Conservation (phyloP, 1,140 invertebrate species). For the Aphelinus atriplicis region DNA sequence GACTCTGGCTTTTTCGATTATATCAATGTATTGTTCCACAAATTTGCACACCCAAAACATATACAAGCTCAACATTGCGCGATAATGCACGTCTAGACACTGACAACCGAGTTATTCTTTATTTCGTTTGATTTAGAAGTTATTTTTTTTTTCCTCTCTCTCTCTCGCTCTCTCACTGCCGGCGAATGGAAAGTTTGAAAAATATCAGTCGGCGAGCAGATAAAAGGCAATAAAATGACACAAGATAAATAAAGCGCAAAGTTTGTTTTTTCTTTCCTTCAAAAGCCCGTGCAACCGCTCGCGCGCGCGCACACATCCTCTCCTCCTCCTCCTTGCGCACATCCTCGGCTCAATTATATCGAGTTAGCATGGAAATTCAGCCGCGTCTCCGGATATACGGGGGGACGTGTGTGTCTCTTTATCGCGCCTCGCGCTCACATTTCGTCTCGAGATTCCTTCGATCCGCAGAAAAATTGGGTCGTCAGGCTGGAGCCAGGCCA, state of each 20-base stretch:
- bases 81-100: conserved; percentile 13
- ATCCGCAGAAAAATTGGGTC: conserved; percentile 60
- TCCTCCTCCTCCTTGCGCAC: too few species aligned
- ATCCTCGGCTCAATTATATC: too few species aligned
- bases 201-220: conserved; percentile 36
- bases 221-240: conserved; percentile 36
- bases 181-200: conserved; percentile 36
- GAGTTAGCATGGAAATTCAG: too few species aligned
- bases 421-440: conserved; percentile 4
- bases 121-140: conserved; percentile 24
- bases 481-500: conserved; percentile 61
- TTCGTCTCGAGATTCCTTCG: background rate
- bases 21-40: background rate
- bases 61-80: background rate
- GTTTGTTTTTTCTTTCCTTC: conserved; percentile 19
- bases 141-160: background rate
- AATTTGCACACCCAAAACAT: background rate
- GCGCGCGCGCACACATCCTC: too few species aligned
- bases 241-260: conserved; percentile 25
- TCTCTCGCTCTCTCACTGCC: background rate
- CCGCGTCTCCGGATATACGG: too few species aligned
- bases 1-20: background rate
- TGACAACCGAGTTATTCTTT: background rate
- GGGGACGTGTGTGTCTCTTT: background rate
- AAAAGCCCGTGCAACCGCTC: too few species aligned